phyloP scores from a whole-genome alignment of 2,797 vertebrate genomes.

The Sphenodon punctatus region DNA sequence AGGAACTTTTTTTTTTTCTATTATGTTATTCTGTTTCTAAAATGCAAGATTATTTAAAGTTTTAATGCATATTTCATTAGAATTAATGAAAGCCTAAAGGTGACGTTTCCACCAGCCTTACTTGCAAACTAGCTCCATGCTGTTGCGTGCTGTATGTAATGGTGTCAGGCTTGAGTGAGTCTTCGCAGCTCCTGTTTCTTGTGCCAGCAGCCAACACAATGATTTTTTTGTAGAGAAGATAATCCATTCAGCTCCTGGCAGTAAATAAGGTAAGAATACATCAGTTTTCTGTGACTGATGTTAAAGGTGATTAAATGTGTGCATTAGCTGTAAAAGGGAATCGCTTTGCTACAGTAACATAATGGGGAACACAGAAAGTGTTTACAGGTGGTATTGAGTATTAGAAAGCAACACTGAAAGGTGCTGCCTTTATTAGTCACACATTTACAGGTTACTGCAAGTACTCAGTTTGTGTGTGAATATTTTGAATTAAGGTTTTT shows the following conservation, averaged over 20 bases:
- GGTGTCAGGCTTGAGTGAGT: neutral
- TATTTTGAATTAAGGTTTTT: no score
- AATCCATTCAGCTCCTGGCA: neutral
- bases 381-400: neutral
- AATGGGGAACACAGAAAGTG: neutral
- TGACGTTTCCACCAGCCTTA: neutral
- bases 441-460: accelerated
- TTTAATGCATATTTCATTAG: neutral
- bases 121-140: neutral
- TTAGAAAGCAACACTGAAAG: accelerated
- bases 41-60: neutral
- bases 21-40: neutral
- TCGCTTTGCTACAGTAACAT: neutral
- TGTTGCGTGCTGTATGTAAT: neutral
- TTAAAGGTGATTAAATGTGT: neutral
- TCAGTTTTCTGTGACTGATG: neutral
- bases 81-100: neutral
- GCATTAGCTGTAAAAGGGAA: neutral
- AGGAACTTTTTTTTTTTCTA: neutral
- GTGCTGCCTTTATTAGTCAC: neutral
- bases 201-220: neutral
- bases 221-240: neutral
- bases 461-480: slow-evolving; percentile 11
- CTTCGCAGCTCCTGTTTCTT: neutral
- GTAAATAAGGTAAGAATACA: neutral